Evolutionary conservation across 2,113 vertebrate species (phyloP).

Genomic region (Poecile atricapillus): DNA sequence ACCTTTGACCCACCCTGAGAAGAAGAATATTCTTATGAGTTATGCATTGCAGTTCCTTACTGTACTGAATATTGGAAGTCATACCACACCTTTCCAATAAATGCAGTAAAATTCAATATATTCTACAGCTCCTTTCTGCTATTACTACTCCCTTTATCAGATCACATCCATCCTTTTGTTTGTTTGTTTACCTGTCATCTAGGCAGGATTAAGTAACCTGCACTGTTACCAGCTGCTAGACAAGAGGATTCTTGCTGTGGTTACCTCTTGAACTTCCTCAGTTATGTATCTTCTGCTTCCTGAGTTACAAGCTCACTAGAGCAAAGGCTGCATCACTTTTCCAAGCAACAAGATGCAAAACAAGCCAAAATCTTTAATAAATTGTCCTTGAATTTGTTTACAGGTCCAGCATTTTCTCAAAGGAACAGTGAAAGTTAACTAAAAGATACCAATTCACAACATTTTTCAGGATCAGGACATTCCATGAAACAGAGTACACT

Average conservation of each 20-base stretch:
- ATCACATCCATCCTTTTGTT: not conserved
- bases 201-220: not conserved
- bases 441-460: not conserved
- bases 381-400: not conserved
- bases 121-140: not conserved
- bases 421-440: not conserved
- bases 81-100: not conserved
- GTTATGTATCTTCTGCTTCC: not conserved
- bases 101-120: not conserved
- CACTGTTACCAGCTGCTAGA: not conserved
- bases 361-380: not conserved
- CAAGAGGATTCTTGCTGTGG: not conserved
- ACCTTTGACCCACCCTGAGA: not conserved
- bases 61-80: not conserved
- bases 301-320: not conserved
- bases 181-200: not conserved
- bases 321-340: not conserved
- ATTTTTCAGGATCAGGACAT: not conserved
- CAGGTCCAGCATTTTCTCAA: not conserved
- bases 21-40: not conserved
- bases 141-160: not conserved
- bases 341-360: not conserved
- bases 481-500: not conserved
- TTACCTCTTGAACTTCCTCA: not conserved
- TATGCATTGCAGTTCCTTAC: not conserved